These are phyloP conservation scores for Chymomyza fuscimana DNA, from an alignment of 2,888 invertebrate species.

Conservation along the genomic window DNA sequence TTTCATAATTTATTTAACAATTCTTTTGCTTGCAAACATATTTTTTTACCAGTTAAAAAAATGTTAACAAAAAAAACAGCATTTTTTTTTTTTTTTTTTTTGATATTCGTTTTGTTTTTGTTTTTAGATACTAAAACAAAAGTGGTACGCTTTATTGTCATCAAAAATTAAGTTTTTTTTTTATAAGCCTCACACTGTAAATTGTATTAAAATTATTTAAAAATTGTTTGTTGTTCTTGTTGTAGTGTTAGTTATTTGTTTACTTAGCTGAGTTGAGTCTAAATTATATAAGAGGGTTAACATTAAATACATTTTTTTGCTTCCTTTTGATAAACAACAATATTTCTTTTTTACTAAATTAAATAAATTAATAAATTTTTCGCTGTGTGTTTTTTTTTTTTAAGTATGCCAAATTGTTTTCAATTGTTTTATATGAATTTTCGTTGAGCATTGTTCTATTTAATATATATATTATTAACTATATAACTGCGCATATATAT, in stretches of 20 bases:
- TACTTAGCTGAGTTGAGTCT: slow-evolving; percentile 32
- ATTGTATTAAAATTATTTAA: slow-evolving; percentile 55
- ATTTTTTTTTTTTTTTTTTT: slow-evolving; percentile 3
- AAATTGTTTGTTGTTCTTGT: neutral
- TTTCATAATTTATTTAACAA: slow-evolving; percentile 37
- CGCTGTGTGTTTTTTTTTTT: neutral
- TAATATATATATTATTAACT: slow-evolving; percentile 33
- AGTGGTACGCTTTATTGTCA: slow-evolving; percentile 63
- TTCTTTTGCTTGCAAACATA: slow-evolving; percentile 72
- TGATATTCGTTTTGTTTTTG: slow-evolving; percentile 27
- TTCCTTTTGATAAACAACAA: slow-evolving; percentile 20
- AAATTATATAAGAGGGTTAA: slow-evolving; percentile 15
- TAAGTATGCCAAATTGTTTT: neutral
- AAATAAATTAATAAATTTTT: neutral
- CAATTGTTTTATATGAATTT: neutral
- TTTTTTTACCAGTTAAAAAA: slow-evolving; percentile 43
- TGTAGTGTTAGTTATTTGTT: slow-evolving; percentile 41
- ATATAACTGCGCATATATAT: slow-evolving; percentile 26
- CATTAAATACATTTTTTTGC: slow-evolving; percentile 45
- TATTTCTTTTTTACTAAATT: slow-evolving; percentile 12
- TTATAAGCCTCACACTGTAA: slow-evolving; percentile 50
- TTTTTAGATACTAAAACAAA: slow-evolving; percentile 43
- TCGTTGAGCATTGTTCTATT: slow-evolving; percentile 21
- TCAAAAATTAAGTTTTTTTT: slow-evolving; percentile 35
- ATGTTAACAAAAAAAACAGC: slow-evolving; percentile 38